Base-by-base conservation (phyloP, 2,888 invertebrate genomes). In the Rapana venosa region DNA sequence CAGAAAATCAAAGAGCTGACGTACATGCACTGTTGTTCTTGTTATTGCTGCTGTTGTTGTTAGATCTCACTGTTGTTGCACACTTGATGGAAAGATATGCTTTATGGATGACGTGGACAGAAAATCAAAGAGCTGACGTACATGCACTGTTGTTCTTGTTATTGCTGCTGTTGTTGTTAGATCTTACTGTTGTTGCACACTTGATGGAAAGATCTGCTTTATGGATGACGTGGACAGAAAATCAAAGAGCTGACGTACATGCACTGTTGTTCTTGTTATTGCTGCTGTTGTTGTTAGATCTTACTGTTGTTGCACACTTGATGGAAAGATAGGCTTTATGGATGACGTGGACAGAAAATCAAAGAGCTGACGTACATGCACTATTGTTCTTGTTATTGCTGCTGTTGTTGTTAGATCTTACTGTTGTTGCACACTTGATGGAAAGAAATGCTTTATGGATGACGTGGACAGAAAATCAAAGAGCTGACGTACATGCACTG, bases 301-400 rank as follows among this genome's bases (percentile, higher is more conserved):
- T 47, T 5, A 47, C 8, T 47, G 47, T 47, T 47, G 8, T 47
- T 47, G 47, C 8, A 47, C 8, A 47, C 8, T 47, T 47, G 47
- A 47, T 47, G 8, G 47, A 47, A 47, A 47, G 47, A 47, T 47
- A 5, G 2, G 47, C 47, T 47, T 47, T 47, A 47, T 47, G 47
- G 47, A 47, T 47, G 47, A 8, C 8, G 47, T 47, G 47, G 2
- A 13, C 96, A 98, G 97, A 99, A 99, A 98, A 98, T 99, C 35
- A 99, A 99, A 96, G 99, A 99, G 96, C 97, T 99, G 96, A 99
- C 99, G 0, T 99, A 99, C 96, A 99, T 99, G 99, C 99, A 99
- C 97, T 99, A 99, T 47, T 47, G 47, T 47, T 47, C 8, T 47
- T 47, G 47, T 5, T 47, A 47, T 47, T 47, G 47, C 47, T 47